Base-by-base conservation (phyloP, 2,888 invertebrate species). In the Heliconius aoede region DNA sequence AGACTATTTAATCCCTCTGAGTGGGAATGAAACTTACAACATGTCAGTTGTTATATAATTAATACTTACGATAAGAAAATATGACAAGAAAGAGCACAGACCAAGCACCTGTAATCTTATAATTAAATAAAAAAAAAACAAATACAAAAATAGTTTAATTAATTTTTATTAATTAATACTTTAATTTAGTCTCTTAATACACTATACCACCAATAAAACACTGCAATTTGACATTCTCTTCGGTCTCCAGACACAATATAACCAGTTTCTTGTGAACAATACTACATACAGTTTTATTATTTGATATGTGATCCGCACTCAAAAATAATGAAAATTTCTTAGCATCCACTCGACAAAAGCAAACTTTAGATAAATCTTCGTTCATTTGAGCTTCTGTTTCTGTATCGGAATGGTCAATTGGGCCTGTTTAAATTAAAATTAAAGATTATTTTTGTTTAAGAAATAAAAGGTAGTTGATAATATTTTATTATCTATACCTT, bases 321-420 rank as follows among this genome's bases (percentile, higher is more conserved):
- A 98, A 92, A 83, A 98, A 98, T 89, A 96, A 96, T 0, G 97
- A 95, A 62, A 98, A 95, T 85, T 97, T 97, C 84, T 97, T 97
- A 0, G 97, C 96, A 84, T 98, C 98, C 4, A 98, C 95, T 21
- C 95, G 92, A 76, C 96, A 96, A 30, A 95, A 87, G 60, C 93
- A 92, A 0, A 91, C 79, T 28, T 84, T 84, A 0, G 91, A 86
- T 30, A 85, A 84, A 73, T 95, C 92, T 81, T 94, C 91, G 61
- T 92, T 90, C 0, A 89, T 86, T 82, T 94, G 94, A 1, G 90
- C 88, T 68, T 93, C 92, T 0, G 91, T 88, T 82, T 94, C 94
- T 0, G 92, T 92, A 74, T 94, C 94, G 0, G 94, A 94, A 83
- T 94, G 92, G 7, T 93, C 93, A 73, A 94, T 90, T 67, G 93